Base-by-base conservation (phyloP, 2,888 invertebrate species). In the Microplitis manilae region DNA sequence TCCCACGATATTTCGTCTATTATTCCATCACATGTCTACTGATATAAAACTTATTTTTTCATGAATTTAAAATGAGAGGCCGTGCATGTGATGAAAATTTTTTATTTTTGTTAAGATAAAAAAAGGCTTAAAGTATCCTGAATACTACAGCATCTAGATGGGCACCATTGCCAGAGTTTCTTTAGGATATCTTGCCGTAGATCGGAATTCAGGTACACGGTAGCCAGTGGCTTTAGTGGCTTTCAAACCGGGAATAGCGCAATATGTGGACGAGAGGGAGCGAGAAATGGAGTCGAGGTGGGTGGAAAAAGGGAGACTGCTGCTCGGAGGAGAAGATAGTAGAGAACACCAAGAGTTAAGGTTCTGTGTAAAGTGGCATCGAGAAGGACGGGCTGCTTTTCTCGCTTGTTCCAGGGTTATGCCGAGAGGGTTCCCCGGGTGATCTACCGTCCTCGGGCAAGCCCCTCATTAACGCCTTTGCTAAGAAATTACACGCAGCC, bases 381-480 rank as follows among this genome's bases (percentile, higher is more conserved):
- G 79, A 64, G 76, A 79, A 30, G 30, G 65, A 78, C 67, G 73
- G 59, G 75, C 62, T 69, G 60, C 41, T 41, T 70, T 15, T 59
- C 65, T 73, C 59, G 50, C 60, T 59, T 41, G 20, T 50, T 39
- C 64, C 73, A 59, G 30, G 76, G 76, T 38, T 65, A 30, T 62
- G 13, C 38, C 39, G 64, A 20, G 39, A 13, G 13, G 13, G 30
- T 30, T 30, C 73, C 67, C 61, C 61, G 67, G 85, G 88, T 89
- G 88, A 89, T 89, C 88, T 89, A 89, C 88, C 88, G 88, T 88
- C 84, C 83, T 84, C 85, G 87, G 87, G 87, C 88, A 88, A 87
- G 88, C 88, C 87, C 88, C 89, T 89, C 89, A 89, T 89, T 89
- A 89, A 89, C 89, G 89, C 89, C 88, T 89, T 88, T 86, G 88